These are phyloP conservation scores for Tachysurus vachellii DNA, from an alignment of 2,113 vertebrate species.

Conservation along the genomic window DNA sequence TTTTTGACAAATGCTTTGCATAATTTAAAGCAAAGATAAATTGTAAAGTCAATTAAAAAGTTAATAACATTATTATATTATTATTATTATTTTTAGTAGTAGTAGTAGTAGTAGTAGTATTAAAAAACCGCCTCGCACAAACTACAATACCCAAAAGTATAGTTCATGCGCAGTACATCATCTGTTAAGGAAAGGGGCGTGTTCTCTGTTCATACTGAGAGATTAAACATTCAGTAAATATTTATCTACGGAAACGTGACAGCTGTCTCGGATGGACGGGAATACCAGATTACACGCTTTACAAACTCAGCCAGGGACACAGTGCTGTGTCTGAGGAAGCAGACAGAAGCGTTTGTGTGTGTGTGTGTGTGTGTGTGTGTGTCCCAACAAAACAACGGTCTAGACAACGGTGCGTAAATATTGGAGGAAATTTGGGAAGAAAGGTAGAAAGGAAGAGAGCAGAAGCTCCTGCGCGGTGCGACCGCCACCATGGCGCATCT, in stretches of 20 bases:
- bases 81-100: too few relatives aligned
- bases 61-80: neutral
- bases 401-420: slow-evolving; percentile 17
- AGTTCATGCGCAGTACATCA: slow-evolving; percentile 36
- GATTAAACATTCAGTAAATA: neutral
- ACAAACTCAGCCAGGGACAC: neutral
- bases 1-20: too few relatives aligned
- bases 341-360: slow-evolving; percentile 22
- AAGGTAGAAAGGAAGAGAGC: slow-evolving; percentile 43
- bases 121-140: neutral
- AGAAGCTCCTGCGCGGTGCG: slow-evolving; percentile 36
- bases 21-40: neutral
- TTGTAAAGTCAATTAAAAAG: neutral
- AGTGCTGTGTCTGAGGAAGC: slow-evolving; percentile 36
- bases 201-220: slow-evolving; percentile 15
- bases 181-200: slow-evolving; percentile 44
- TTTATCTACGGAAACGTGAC: neutral
- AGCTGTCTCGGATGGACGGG: neutral
- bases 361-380: slow-evolving; percentile 14
- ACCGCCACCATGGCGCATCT: slow-evolving; percentile 57
- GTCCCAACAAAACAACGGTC: slow-evolving; percentile 3
- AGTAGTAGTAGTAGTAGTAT: too few relatives aligned
- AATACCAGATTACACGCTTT: neutral
- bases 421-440: slow-evolving; percentile 24
- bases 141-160: slow-evolving; percentile 49